These are phyloP conservation scores for Cerceris ruficornis DNA, from an alignment of 2,888 invertebrate species.

Conservation along the genomic window DNA sequence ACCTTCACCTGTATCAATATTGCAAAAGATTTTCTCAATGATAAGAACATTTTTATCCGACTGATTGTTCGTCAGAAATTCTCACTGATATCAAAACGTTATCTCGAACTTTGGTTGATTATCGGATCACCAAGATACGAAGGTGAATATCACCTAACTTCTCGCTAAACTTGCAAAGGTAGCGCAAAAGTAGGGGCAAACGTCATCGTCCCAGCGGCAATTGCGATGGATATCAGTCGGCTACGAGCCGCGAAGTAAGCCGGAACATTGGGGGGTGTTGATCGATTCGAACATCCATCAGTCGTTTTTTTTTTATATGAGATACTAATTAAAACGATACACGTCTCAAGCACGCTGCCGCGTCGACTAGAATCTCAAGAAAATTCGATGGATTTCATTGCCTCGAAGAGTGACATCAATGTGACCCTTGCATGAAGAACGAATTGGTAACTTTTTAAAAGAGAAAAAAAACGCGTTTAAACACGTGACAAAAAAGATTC, in stretches of 20 bases:
- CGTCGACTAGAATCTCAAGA: not conserved
- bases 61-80: not conserved
- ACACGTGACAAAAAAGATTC: no score
- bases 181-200: conserved; percentile 30
- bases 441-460: not conserved
- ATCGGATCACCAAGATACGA: conserved; percentile 19
- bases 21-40: not conserved
- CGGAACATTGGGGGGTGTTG: not conserved
- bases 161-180: conserved; percentile 14
- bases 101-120: not conserved
- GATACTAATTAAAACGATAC: not conserved
- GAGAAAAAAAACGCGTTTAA: conserved; percentile 18
- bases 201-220: conserved; percentile 9
- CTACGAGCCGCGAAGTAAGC: conserved; percentile 40
- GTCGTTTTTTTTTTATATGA: not conserved
- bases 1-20: not conserved
- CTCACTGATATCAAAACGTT: not conserved
- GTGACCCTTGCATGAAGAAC: not conserved
- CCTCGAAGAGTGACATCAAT: not conserved
- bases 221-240: conserved; percentile 53
- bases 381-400: not conserved
- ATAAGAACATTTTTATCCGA: not conserved
- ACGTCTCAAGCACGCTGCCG: not conserved
- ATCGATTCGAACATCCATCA: conserved; percentile 38
- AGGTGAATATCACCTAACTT: conserved; percentile 29